Evolutionary conservation across 92 coral and sea anemone genomes (phyloP).

Genomic region (Isaurus tuberculatus): DNA sequence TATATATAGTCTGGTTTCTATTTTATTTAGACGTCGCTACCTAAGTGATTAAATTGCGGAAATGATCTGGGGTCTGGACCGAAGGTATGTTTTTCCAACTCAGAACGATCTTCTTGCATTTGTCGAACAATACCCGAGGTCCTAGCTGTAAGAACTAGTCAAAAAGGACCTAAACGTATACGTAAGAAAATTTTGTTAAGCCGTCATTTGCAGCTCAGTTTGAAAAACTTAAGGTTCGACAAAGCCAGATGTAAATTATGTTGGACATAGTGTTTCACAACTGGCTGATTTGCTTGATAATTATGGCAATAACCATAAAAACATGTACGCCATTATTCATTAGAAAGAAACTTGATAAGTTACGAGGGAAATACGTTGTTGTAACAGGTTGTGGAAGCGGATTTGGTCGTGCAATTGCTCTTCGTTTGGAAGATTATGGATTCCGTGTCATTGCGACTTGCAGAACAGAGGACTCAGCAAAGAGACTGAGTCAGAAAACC

Average conservation of each 20-base stretch:
- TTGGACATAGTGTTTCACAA: not conserved
- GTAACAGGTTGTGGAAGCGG: slow-evolving; percentile 45
- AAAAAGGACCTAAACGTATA: too few relatives aligned
- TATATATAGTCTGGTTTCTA: too few relatives aligned
- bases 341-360: not conserved
- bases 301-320: not conserved
- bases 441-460: slow-evolving; percentile 31
- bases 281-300: not conserved
- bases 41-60: too few relatives aligned
- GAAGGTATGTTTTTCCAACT: too few relatives aligned
- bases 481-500: not conserved
- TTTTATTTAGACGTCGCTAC: too few relatives aligned
- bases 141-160: too few relatives aligned
- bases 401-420: slow-evolving; percentile 33
- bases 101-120: too few relatives aligned
- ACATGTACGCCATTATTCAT: not conserved
- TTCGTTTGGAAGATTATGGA: slow-evolving; percentile 25
- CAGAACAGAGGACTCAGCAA: slow-evolving; percentile 3
- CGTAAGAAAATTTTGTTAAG: too few relatives aligned
- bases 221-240: too few relatives aligned
- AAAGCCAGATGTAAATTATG: not conserved
- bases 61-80: too few relatives aligned
- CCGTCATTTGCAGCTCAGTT: too few relatives aligned
- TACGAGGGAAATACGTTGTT: slow-evolving; percentile 22
- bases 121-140: too few relatives aligned